Evolutionary conservation across 1,140 invertebrate species (phyloP).

Genomic region (Anadara kagoshimensis): DNA sequence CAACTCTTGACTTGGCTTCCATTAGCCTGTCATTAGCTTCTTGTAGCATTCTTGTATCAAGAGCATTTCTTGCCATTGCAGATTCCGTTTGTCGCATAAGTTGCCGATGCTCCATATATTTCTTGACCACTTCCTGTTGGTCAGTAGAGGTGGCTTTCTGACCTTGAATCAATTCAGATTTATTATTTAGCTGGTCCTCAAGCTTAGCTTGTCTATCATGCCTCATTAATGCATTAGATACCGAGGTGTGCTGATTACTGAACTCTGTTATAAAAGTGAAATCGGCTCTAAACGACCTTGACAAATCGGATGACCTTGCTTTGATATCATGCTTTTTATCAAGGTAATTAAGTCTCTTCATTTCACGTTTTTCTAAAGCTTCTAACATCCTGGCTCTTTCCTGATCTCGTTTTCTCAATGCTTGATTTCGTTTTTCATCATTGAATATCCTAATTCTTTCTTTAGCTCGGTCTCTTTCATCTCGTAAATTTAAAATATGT

Average conservation of each 20-base stretch:
- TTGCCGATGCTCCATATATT: slow-evolving; percentile 68
- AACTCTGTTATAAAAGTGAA: slow-evolving; percentile 67
- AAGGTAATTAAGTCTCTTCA: slow-evolving; percentile 57
- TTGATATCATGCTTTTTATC: slow-evolving; percentile 62
- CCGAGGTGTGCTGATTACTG: slow-evolving; percentile 70
- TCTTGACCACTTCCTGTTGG: slow-evolving; percentile 66
- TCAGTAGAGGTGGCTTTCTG: slow-evolving; percentile 51
- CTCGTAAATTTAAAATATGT: slow-evolving; percentile 59
- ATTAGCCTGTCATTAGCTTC: slow-evolving; percentile 67
- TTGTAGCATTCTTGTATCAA: slow-evolving; percentile 65
- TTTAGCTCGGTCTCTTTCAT: slow-evolving; percentile 64
- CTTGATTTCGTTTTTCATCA: slow-evolving; percentile 61
- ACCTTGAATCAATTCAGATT: slow-evolving; percentile 43
- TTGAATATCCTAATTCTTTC: slow-evolving; percentile 63
- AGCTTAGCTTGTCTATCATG: slow-evolving; percentile 64
- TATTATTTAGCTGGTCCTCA: slow-evolving; percentile 54
- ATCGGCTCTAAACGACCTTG: slow-evolving; percentile 55
- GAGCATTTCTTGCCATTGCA: slow-evolving; percentile 58
- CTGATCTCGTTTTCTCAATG: slow-evolving; percentile 56
- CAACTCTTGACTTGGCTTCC: slow-evolving; percentile 61
- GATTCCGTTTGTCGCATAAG: slow-evolving; percentile 70
- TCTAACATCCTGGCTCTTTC: slow-evolving; percentile 56
- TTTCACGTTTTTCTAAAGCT: slow-evolving; percentile 58
- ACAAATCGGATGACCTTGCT: slow-evolving; percentile 52
- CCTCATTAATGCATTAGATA: slow-evolving; percentile 69